These are phyloP conservation scores for Lepidurus couesii DNA, from an alignment of 1,140 invertebrate species.

Conservation along the genomic window DNA sequence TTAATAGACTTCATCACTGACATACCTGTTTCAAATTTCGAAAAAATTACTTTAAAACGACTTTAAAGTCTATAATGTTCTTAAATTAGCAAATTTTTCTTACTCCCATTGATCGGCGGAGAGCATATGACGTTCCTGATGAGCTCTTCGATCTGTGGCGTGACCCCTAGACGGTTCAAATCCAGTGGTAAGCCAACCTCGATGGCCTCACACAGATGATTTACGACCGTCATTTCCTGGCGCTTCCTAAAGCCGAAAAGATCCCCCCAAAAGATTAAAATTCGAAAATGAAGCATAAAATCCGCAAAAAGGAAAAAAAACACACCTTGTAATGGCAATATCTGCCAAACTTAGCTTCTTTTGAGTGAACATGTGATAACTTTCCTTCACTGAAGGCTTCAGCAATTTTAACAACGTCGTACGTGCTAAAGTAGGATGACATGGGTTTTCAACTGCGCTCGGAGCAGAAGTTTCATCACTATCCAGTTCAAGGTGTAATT, in stretches of 20 bases:
- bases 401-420: background rate
- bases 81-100: conserved; percentile 33
- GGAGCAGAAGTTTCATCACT: background rate
- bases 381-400: background rate
- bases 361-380: background rate
- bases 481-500: conserved; percentile 36
- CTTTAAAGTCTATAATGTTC: conserved; percentile 31
- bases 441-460: background rate
- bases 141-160: conserved; percentile 39
- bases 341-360: too few relatives aligned
- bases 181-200: conserved; percentile 43
- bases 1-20: conserved; percentile 44
- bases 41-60: conserved; percentile 7
- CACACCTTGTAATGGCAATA: too few relatives aligned
- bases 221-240: conserved; percentile 41
- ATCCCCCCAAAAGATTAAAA: background rate
- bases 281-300: too few relatives aligned
- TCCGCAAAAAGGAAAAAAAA: too few relatives aligned
- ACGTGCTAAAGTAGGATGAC: background rate
- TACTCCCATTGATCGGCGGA: conserved; percentile 46
- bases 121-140: conserved; percentile 42
- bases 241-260: conserved; percentile 37
- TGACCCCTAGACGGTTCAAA: conserved; percentile 41
- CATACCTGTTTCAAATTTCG: conserved; percentile 36
- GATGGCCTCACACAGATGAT: conserved; percentile 44